Evolutionary conservation across 1,140 invertebrate species (phyloP).

Genomic region (Pseudoatta argentina): DNA sequence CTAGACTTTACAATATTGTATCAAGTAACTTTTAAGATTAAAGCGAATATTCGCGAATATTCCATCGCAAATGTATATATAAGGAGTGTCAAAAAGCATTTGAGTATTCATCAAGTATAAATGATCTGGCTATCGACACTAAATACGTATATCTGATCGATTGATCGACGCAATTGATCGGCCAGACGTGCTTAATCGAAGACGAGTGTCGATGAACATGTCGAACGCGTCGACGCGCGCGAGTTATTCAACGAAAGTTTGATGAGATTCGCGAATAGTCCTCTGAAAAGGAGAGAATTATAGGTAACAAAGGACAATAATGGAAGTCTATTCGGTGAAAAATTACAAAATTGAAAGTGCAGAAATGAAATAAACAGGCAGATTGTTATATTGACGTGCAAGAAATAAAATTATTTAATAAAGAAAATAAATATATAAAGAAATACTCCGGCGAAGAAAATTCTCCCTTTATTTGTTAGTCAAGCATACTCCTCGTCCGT

Average conservation of each 20-base stretch:
- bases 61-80: not conserved
- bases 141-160: constrained; percentile 68
- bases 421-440: not conserved
- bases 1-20: not conserved
- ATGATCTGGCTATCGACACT: constrained; percentile 65
- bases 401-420: not conserved
- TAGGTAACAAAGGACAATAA: constrained; percentile 8
- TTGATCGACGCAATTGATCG: constrained; percentile 67
- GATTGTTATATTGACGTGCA: constrained; percentile 75
- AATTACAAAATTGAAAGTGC: not conserved
- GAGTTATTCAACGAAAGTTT: constrained; percentile 67
- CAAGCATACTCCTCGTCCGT: not conserved
- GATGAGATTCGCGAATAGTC: constrained; percentile 21
- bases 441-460: not conserved
- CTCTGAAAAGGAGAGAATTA: constrained; percentile 19
- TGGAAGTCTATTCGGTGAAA: not conserved
- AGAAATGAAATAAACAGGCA: constrained; percentile 34
- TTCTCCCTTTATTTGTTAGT: not conserved
- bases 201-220: constrained; percentile 59
- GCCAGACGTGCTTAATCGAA: constrained; percentile 67
- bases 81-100: constrained; percentile 18
- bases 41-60: not conserved
- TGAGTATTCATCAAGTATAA: constrained; percentile 49
- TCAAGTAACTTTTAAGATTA: not conserved
- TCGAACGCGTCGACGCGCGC: constrained; percentile 42